Evolutionary conservation across 2,113 vertebrate genomes (phyloP).

Genomic region (Chloropsis cyanopogon): DNA sequence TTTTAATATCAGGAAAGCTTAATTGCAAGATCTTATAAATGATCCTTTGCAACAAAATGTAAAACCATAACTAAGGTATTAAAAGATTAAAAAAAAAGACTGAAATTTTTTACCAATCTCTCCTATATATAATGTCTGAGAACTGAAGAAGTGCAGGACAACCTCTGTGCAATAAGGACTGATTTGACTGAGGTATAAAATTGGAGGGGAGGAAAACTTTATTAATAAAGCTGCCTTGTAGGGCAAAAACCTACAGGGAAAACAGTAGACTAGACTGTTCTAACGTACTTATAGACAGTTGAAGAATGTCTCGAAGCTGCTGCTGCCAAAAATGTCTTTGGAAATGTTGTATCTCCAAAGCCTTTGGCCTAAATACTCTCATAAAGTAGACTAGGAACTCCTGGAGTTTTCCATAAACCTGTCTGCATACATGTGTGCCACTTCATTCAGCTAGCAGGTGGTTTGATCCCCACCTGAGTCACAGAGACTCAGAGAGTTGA

Average conservation of each 20-base stretch:
- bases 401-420: neutral
- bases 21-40: neutral
- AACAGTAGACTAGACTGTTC: neutral
- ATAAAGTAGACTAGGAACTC: neutral
- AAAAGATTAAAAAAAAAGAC: neutral
- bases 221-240: neutral
- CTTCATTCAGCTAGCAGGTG: neutral
- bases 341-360: neutral
- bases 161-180: neutral
- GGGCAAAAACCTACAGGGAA: neutral
- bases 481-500: neutral
- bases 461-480: constrained; percentile 9
- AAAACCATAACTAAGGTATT: neutral
- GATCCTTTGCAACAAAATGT: neutral
- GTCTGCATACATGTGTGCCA: neutral
- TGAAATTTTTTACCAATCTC: neutral
- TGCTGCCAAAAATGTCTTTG: neutral
- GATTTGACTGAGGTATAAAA: neutral
- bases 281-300: neutral
- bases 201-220: neutral
- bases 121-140: neutral
- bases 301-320: neutral
- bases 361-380: neutral
- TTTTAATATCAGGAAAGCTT: neutral
- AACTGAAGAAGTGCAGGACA: neutral